Evolutionary conservation across 1,140 invertebrate genomes (phyloP), one percentile per base, ranked within the genome.

Genomic region (Drosophila burlai): DNA sequence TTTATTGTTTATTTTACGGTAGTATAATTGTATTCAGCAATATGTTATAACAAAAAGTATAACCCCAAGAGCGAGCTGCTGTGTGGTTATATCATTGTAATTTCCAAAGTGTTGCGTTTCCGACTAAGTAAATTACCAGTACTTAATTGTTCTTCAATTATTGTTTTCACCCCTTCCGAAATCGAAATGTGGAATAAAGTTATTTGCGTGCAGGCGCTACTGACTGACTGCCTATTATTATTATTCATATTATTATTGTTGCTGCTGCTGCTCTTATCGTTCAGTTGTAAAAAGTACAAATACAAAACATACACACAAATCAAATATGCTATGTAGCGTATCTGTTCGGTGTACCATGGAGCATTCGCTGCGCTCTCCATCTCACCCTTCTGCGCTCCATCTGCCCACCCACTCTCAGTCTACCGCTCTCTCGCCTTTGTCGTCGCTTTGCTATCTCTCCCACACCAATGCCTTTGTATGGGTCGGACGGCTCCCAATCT

Each of bases 161-260:
- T 62, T 49, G 60, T 69, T 15, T 24, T 24, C 54, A 49, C 50
- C 29, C 40, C 42, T 15, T 59, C 49, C 75, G 52, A 66, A 71
- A 80, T 50, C 55, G 42, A 62, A 81, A 85, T 81, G 65, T 69
- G 59, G 52, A 78, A 78, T 52, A 74, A 40, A 81, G 57, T 61
- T 76, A 82, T 86, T 86, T 86, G 80, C 80, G 83, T 86, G 83
- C 66, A 62, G 16, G 24, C 21, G 69, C 63, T 67, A 57, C 50
- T 66, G 67, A 24, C 42, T 18, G 26, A 13, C 60, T 57, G 55
- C 46, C 50, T 58, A 49, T 64, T 81, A 72, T 58, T 79, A 67
- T 59, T 82, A 49, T 50, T 46, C 16, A 24, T 68, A 61, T 15
- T 76, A 50, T 46, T 62, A 57, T 40, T 62, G 43, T 57, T 72